Base-by-base conservation (phyloP, 2,113 vertebrate genomes). In the Sylvia atricapilla region DNA sequence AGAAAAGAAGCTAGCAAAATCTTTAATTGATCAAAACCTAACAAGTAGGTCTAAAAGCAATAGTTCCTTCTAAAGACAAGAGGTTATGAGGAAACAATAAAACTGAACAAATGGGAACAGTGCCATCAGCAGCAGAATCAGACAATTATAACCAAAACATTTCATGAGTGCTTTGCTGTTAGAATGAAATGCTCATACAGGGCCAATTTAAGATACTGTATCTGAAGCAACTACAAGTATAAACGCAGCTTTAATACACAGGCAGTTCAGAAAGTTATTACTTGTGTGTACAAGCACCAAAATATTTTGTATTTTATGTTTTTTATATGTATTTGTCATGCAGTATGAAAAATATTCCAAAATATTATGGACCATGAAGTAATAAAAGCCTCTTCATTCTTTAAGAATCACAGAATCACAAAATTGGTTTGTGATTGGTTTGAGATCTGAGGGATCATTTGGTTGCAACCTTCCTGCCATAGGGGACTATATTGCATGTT, bases 271-370 rank as follows among this genome's bases (percentile, higher is more conserved):
- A 39, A 63, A 60, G 5, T 52, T 73, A 24, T 19, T 63, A 27
- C 16, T 27, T 69, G 1, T 20, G 4, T 79, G 7, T 31, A 62
- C 6, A 75, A 87, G 20, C 41, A 30, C 1, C 1, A 0, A 0
- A 13, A 23, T n/a, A n/a, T n/a, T n/a, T n/a, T n/a, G n/a, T n/a
- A n/a, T n/a, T n/a, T n/a, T n/a, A n/a, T 25, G 37, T 8, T 9
- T 2, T 50, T 70, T 27, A 4, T 13, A 58, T 67, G 28, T 43
- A 7, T 74, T 73, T 80, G 15, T 46, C 8, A 12, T 8, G 3
- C 5, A 80, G 7, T 27, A 37, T n/a, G 12, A 87, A 81, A 79
- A 75, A 33, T 59, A 93, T 55, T 52, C 35, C 25, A 59, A 50
- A 84, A 13, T 0, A 64, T 55, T 43, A 74, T 49, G 50, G 10